Conservation (phyloP, 2,888 invertebrate species). For the Pterobdella sp. region DNA sequence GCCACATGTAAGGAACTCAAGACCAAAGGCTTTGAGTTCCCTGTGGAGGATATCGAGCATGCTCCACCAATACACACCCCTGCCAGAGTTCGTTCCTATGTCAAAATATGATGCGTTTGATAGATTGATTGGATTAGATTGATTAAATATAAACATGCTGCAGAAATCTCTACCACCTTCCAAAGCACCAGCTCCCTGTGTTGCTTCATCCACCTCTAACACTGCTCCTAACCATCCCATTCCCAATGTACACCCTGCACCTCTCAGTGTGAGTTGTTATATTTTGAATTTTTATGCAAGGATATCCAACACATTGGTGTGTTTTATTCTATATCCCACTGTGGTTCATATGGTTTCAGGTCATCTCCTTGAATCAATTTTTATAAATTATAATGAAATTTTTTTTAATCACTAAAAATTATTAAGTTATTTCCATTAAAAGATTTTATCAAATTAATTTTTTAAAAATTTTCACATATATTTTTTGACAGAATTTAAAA, state of each 20-base stretch:
- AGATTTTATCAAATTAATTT: too few species aligned
- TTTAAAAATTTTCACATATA: too few species aligned
- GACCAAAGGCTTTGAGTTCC: conserved; percentile 93
- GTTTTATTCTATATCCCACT: too few species aligned
- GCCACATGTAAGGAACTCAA: conserved; percentile 88
- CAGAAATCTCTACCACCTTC: conserved; percentile 7
- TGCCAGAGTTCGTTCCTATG: conserved; percentile 42
- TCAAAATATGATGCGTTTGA: background rate
- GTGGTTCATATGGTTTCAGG: too few species aligned
- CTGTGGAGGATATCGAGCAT: conserved; percentile 81
- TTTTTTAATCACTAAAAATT: too few species aligned
- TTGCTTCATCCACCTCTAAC: background rate
- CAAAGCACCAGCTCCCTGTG: background rate
- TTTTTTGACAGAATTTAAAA: too few species aligned
- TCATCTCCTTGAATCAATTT: too few species aligned
- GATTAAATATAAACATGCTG: background rate
- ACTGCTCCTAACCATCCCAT: background rate
- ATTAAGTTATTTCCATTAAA: too few species aligned
- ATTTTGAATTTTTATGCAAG: too few species aligned
- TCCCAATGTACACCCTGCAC: background rate
- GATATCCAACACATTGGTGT: too few species aligned
- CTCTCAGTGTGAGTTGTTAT: too few species aligned
- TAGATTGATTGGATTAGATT: background rate
- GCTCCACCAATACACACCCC: conserved; percentile 59
- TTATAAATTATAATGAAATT: too few species aligned